Evolutionary conservation across 2,113 vertebrate genomes (phyloP).

Genomic region (Mesembrinibis cayennensis): DNA sequence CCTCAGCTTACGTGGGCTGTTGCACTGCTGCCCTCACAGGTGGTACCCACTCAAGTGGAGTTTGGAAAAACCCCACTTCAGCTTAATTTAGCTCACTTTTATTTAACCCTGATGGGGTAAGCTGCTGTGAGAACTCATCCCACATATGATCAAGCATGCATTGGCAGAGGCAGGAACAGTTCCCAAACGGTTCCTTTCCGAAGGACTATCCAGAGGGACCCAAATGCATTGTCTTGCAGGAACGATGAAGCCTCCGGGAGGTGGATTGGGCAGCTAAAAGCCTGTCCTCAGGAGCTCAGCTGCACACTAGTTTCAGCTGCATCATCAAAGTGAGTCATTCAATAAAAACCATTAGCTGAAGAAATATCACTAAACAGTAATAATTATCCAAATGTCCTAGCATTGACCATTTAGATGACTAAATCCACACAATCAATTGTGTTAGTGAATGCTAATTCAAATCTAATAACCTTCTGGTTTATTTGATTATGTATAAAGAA

Average conservation of each 20-base stretch:
- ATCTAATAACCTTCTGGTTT: conserved; percentile 65
- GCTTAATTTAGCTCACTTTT: not conserved
- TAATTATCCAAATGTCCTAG: conserved; percentile 71
- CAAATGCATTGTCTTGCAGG: not conserved
- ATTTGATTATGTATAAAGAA: conserved; percentile 56
- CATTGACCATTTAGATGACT: conserved; percentile 70
- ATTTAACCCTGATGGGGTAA: not conserved
- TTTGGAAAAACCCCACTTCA: not conserved
- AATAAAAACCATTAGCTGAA: conserved; percentile 74
- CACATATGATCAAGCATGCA: not conserved
- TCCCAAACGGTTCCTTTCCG: not conserved
- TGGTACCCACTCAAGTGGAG: not conserved
- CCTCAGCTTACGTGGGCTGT: not conserved
- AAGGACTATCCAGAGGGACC: not conserved
- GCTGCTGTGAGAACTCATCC: not conserved
- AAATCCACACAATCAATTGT: conserved; percentile 70
- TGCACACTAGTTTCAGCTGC: conserved; percentile 34
- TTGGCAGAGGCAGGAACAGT: not conserved
- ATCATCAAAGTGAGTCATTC: conserved; percentile 67
- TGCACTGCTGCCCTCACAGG: not conserved
- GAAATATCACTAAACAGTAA: conserved; percentile 63
- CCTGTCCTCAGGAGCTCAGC: not conserved
- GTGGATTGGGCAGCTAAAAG: not conserved
- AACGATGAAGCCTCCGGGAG: not conserved
- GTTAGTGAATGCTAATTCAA: conserved; percentile 71